Conservation (phyloP, 2,888 invertebrate genomes). For the Ophonus ardosiacus region DNA sequence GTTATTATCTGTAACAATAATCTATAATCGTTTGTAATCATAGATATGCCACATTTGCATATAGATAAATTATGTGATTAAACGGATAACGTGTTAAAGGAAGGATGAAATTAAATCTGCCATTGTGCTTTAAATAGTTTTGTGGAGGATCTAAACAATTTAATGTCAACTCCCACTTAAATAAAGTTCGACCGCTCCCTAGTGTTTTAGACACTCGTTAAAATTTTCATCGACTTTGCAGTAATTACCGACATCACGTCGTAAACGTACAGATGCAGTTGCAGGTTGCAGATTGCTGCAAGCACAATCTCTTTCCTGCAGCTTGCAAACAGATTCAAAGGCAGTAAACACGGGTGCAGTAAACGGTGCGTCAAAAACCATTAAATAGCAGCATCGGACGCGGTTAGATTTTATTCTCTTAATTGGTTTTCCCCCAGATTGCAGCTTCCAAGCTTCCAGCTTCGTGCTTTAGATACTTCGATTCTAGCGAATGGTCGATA, state of each 20-base stretch:
- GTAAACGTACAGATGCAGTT: slow-evolving; percentile 8
- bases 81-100: not conserved
- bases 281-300: not conserved
- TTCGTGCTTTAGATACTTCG: not conserved
- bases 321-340: slow-evolving; percentile 1
- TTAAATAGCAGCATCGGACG: slow-evolving; percentile 31
- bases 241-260: slow-evolving; percentile 31
- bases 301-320: not conserved
- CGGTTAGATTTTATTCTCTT: slow-evolving; percentile 50
- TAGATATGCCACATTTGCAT: not conserved
- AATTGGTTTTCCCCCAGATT: slow-evolving; percentile 52
- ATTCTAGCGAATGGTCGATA: slow-evolving; percentile 10
- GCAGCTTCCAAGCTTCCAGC: not conserved
- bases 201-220: slow-evolving; percentile 7
- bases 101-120: not conserved
- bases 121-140: not conserved
- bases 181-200: not conserved
- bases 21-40: not conserved
- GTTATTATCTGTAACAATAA: not conserved
- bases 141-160: not conserved
- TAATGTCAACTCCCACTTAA: not conserved
- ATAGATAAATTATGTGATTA: not conserved
- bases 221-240: slow-evolving; percentile 29
- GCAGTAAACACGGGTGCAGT: slow-evolving; percentile 34
- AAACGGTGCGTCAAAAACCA: slow-evolving; percentile 49